phyloP scores from a whole-genome alignment of 2,888 invertebrate species.

The Perdita meconis region DNA sequence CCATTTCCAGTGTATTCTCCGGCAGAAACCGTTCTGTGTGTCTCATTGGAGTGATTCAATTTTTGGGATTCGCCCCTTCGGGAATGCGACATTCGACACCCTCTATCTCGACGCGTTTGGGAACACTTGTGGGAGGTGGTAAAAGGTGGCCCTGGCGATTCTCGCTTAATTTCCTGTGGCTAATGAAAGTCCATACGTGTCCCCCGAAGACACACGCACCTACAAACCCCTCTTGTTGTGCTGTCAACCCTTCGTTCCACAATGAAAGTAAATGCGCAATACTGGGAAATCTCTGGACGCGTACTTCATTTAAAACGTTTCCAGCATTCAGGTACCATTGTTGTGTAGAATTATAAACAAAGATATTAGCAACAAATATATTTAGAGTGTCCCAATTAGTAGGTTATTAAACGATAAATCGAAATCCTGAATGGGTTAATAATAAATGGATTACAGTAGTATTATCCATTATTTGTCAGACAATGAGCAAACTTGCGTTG shows the following conservation, averaged over 20 bases:
- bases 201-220: slow-evolving; percentile 58
- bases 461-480: too few species aligned
- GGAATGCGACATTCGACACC: slow-evolving; percentile 59
- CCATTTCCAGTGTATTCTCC: slow-evolving; percentile 23
- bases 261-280: slow-evolving; percentile 40
- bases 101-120: slow-evolving; percentile 61
- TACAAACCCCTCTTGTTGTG: slow-evolving; percentile 20
- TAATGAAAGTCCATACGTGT: slow-evolving; percentile 80
- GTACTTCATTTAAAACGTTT: background rate
- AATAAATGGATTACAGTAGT: too few species aligned
- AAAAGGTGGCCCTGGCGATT: slow-evolving; percentile 63
- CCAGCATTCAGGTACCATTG: background rate
- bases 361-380: background rate
- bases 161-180: slow-evolving; percentile 83
- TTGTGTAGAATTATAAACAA: background rate
- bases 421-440: too few species aligned
- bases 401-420: too few species aligned
- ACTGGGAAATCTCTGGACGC: background rate
- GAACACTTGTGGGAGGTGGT: slow-evolving; percentile 25
- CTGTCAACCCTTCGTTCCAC: slow-evolving; percentile 49
- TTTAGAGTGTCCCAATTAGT: too few species aligned
- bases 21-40: slow-evolving; percentile 45
- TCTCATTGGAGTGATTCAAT: slow-evolving; percentile 47
- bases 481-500: too few species aligned
- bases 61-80: slow-evolving; percentile 62